phyloP scores from a whole-genome alignment of 1,140 invertebrate species.

The Camponotus vicinus region DNA sequence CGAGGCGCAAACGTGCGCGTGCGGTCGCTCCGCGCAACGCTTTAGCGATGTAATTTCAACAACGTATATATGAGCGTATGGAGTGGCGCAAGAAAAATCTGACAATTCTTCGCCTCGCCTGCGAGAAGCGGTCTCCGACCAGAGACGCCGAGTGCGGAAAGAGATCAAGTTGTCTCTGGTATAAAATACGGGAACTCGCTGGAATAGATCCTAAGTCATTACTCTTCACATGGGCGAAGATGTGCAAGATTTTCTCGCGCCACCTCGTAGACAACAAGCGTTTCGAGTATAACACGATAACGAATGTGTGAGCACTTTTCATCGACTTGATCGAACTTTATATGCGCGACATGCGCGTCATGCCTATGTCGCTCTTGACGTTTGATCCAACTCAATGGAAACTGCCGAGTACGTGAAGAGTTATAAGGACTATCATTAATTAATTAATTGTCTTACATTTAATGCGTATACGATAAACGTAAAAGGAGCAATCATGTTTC shows the following conservation, averaged over 20 bases:
- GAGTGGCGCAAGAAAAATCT: slow-evolving; percentile 72
- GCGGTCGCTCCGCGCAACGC: slow-evolving; percentile 64
- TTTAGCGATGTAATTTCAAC: slow-evolving; percentile 63
- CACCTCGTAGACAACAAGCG: slow-evolving; percentile 74
- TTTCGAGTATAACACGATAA: slow-evolving; percentile 69
- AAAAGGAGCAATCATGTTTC: slow-evolving; percentile 65
- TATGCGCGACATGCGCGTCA: background rate
- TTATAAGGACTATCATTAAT: slow-evolving; percentile 55
- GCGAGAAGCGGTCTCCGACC: slow-evolving; percentile 9
- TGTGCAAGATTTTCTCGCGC: slow-evolving; percentile 72
- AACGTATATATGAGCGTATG: slow-evolving; percentile 64
- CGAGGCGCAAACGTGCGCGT: background rate
- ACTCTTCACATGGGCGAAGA: slow-evolving; percentile 43
- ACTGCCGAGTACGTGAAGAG: slow-evolving; percentile 72
- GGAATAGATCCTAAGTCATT: slow-evolving; percentile 46
- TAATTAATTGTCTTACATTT: slow-evolving; percentile 64
- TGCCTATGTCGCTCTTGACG: slow-evolving; percentile 12
- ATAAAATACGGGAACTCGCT: slow-evolving; percentile 8
- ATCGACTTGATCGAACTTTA: slow-evolving; percentile 82
- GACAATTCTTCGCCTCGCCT: slow-evolving; percentile 49
- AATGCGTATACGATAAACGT: slow-evolving; percentile 71
- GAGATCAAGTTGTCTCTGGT: slow-evolving; percentile 19
- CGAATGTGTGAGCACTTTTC: slow-evolving; percentile 81
- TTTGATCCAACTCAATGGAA: slow-evolving; percentile 82
- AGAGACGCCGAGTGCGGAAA: background rate